Evolutionary conservation across 2,113 vertebrate genomes (phyloP).

Genomic region (Neodon shergylaensis): DNA sequence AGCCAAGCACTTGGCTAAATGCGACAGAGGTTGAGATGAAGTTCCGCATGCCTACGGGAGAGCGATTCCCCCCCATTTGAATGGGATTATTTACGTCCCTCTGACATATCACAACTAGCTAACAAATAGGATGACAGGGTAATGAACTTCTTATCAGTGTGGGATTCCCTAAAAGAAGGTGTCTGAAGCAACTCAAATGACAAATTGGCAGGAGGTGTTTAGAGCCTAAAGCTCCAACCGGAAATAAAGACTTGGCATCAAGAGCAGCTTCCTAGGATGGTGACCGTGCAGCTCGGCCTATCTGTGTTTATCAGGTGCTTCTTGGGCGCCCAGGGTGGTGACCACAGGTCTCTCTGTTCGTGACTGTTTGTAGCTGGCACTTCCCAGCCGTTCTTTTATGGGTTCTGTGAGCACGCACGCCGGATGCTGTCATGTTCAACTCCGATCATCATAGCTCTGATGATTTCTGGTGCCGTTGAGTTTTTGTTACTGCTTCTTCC

Average conservation of each 20-base stretch:
- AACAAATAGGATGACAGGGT: slow-evolving; percentile 23
- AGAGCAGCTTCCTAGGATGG: background rate
- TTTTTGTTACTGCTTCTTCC: background rate
- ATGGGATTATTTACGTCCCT: background rate
- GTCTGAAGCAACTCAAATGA: slow-evolving; percentile 1
- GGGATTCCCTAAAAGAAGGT: background rate
- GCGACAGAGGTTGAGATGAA: background rate
- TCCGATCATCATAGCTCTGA: background rate
- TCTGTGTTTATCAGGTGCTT: background rate
- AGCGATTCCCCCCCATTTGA: background rate
- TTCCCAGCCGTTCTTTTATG: background rate
- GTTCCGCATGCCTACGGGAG: background rate
- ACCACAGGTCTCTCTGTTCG: background rate
- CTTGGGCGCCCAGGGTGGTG: background rate
- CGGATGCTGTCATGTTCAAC: background rate
- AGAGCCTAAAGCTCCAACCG: background rate
- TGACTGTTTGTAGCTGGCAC: background rate
- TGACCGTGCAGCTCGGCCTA: rapidly evolving
- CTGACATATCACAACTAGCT: slow-evolving; percentile 10
- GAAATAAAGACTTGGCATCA: background rate
- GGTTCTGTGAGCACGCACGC: background rate
- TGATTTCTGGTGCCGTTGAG: background rate
- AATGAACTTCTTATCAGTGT: background rate
- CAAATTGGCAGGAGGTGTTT: background rate
- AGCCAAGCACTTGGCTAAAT: background rate